Conservation (phyloP, 2,888 invertebrate genomes). For the Shargacucullia verbasci region DNA sequence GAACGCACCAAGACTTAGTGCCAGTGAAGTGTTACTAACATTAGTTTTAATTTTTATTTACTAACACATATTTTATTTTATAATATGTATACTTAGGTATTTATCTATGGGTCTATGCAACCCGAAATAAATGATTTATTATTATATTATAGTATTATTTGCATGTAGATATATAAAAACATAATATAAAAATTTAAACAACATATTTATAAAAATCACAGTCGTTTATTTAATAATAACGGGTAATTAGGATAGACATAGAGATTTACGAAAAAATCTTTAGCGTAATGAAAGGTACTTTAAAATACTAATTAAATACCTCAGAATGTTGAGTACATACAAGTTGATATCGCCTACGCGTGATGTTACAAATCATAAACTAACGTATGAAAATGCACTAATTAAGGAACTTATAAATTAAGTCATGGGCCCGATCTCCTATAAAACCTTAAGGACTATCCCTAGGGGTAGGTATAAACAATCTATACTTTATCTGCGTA, state of each 20-base stretch:
- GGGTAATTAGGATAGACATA: slow-evolving; percentile 86
- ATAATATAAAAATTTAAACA: slow-evolving; percentile 56
- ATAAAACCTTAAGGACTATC: slow-evolving; percentile 80
- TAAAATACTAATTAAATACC: slow-evolving; percentile 77
- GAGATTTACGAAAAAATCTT: slow-evolving; percentile 86
- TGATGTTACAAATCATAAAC: slow-evolving; percentile 58
- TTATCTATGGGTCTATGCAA: no score
- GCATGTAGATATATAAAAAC: background rate
- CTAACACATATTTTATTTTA: no score
- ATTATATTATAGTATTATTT: no score
- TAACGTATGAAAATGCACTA: slow-evolving; percentile 57
- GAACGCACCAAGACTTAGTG: no score
- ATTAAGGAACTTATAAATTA: slow-evolving; percentile 82
- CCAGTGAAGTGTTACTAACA: no score
- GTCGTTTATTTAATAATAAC: slow-evolving; percentile 87
- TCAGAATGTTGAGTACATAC: slow-evolving; percentile 79
- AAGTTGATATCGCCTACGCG: slow-evolving; percentile 60
- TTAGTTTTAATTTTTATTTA: no score
- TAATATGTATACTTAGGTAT: no score
- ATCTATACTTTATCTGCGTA: slow-evolving; percentile 75
- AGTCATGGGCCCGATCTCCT: slow-evolving; percentile 88
- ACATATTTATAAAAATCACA: slow-evolving; percentile 84
- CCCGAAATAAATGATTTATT: no score
- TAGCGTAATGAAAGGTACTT: slow-evolving; percentile 79
- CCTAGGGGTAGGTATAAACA: slow-evolving; percentile 81